Evolutionary conservation across 2,888 invertebrate species (phyloP).

Genomic region (Eupithecia exiguata): DNA sequence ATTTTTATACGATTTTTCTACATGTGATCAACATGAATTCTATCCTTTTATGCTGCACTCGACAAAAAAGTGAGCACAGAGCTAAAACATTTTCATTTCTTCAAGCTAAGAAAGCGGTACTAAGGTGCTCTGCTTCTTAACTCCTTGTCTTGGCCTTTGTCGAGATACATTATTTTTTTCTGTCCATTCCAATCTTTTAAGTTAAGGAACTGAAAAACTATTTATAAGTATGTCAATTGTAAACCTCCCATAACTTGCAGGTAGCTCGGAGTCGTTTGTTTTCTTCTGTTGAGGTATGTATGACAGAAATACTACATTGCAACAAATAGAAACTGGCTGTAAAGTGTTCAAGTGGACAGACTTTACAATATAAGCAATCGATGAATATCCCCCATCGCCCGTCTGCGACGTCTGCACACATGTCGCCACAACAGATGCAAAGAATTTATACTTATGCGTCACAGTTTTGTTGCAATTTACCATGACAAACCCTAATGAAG

Average conservation of each 20-base stretch:
- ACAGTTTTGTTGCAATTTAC: slow-evolving; percentile 35
- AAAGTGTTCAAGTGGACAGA: background rate
- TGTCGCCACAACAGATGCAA: slow-evolving; percentile 42
- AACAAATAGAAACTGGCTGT: background rate
- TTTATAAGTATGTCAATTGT: no score
- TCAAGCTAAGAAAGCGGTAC: background rate
- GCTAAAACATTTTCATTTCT: background rate
- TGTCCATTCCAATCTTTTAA: background rate
- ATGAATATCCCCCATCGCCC: background rate
- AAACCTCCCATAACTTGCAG: no score
- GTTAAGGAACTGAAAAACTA: background rate
- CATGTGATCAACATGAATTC: background rate
- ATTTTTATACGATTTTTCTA: background rate
- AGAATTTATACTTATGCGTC: slow-evolving; percentile 37
- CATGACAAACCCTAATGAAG: slow-evolving; percentile 33
- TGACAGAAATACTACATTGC: background rate
- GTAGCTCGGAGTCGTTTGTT: no score
- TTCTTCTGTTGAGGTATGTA: background rate
- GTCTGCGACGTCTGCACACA: slow-evolving; percentile 29
- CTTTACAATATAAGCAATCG: no score
- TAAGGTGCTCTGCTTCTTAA: background rate
- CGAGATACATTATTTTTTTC: background rate
- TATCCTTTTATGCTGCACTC: background rate
- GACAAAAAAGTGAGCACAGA: background rate
- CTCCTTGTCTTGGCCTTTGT: background rate